Conservation (phyloP, 2,797 vertebrate species). For the Melanotaenia boesemani region DNA sequence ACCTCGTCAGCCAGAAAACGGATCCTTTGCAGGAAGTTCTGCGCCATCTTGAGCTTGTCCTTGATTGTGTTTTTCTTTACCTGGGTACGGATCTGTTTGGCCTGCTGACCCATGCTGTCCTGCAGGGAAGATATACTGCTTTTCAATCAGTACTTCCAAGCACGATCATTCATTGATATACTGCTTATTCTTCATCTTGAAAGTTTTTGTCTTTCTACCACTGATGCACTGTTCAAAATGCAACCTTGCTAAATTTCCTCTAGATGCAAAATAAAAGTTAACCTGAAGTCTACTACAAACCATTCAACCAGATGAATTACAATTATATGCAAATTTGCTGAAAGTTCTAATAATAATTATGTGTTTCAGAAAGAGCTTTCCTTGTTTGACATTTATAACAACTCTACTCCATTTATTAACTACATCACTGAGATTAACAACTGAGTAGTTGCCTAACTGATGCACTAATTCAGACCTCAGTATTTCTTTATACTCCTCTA, state of each 20-base stretch:
- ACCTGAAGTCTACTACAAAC: neutral
- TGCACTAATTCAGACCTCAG: neutral
- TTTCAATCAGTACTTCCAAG: no score
- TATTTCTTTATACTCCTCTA: neutral
- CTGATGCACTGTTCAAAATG: neutral
- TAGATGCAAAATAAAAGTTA: neutral
- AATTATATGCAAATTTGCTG: conserved; percentile 23
- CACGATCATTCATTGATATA: neutral
- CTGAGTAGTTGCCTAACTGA: neutral
- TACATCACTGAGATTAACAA: neutral
- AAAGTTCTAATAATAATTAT: conserved; percentile 16
- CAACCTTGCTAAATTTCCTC: conserved; percentile 4
- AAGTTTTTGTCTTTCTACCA: neutral
- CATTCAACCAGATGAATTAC: neutral
- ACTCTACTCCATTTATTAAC: conserved; percentile 9
- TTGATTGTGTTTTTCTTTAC: conserved; percentile 93
- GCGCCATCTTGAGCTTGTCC: conserved; percentile 92
- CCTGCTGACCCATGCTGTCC: conserved; percentile 95
- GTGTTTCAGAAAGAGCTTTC: conserved; percentile 10
- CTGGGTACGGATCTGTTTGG: conserved; percentile 88
- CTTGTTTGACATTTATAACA: conserved; percentile 1
- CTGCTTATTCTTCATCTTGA: neutral
- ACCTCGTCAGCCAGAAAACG: conserved; percentile 96
- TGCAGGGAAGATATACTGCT: conserved; percentile 54
- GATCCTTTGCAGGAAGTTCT: conserved; percentile 93